phyloP scores from a whole-genome alignment of 1,140 invertebrate species.

The Zaprionus africanus region DNA sequence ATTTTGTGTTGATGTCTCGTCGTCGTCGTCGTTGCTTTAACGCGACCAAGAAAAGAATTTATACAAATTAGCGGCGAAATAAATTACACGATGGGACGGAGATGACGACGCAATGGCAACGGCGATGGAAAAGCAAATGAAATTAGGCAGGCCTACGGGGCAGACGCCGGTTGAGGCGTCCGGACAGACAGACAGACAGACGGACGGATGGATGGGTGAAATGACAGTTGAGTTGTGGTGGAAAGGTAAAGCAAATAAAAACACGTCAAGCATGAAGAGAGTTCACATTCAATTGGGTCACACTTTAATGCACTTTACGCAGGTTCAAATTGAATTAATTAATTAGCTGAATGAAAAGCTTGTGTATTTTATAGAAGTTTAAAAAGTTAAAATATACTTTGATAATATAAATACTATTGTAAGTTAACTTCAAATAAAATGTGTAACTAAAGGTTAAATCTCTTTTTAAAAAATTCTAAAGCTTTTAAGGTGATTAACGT shows the following conservation, averaged over 20 bases:
- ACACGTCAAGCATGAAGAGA: slow-evolving; percentile 9
- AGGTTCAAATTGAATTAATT: background rate
- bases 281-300: too few species aligned
- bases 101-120: slow-evolving; percentile 8
- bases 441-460: too few species aligned
- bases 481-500: background rate
- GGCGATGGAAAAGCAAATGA: slow-evolving; percentile 51
- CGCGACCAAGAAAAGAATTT: slow-evolving; percentile 63
- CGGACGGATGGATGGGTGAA: background rate
- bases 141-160: slow-evolving; percentile 52
- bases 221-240: slow-evolving; percentile 37
- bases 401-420: too few species aligned
- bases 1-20: slow-evolving; percentile 58
- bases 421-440: too few species aligned
- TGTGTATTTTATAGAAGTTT: too few species aligned
- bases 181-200: slow-evolving; percentile 7
- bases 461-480: background rate
- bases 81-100: slow-evolving; percentile 56
- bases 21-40: slow-evolving; percentile 42
- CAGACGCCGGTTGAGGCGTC: slow-evolving; percentile 2
- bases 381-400: too few species aligned
- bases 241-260: slow-evolving; percentile 61
- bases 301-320: slow-evolving; percentile 10
- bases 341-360: background rate
- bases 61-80: slow-evolving; percentile 78